These are phyloP conservation scores for Drosophila limbata DNA, from an alignment of 2,888 invertebrate species.

Conservation along the genomic window DNA sequence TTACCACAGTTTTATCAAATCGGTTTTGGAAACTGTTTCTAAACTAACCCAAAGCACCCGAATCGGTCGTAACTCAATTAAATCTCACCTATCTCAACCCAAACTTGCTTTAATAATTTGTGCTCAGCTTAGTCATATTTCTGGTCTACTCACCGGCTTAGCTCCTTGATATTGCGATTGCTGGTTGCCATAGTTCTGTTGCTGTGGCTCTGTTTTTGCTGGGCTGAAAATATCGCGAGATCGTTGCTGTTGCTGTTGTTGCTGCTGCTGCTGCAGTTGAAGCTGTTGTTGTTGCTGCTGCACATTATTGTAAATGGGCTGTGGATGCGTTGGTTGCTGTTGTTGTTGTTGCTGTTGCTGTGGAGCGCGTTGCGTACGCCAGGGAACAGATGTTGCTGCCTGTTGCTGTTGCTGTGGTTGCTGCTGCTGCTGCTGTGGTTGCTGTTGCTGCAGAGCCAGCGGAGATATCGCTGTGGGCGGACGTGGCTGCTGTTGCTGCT, in stretches of 20 bases:
- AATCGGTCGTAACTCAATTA: no score
- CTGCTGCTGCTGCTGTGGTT: constrained; percentile 28
- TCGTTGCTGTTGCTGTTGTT: constrained; percentile 71
- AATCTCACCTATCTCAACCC: no score
- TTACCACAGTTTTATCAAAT: no score
- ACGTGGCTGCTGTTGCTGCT: constrained; percentile 60
- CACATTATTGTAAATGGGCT: constrained; percentile 82
- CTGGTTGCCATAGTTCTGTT: constrained; percentile 70
- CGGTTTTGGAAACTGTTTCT: no score
- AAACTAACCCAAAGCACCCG: no score
- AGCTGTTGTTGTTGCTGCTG: constrained; percentile 58
- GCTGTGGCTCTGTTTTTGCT: constrained; percentile 71
- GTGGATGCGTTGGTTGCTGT: constrained; percentile 68
- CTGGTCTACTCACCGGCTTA: constrained; percentile 74
- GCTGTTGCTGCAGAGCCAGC: constrained; percentile 55
- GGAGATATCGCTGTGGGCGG: constrained; percentile 65
- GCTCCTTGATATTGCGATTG: constrained; percentile 70
- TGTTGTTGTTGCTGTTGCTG: constrained; percentile 61
- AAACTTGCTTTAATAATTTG: no score
- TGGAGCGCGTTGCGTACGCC: constrained; percentile 82
- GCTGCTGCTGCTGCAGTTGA: constrained; percentile 56
- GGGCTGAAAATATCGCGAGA: constrained; percentile 80
- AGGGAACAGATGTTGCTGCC: constrained; percentile 74
- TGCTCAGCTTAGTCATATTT: background rate
- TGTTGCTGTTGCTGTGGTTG: constrained; percentile 61